Evolutionary conservation across 2,797 vertebrate genomes (phyloP).

Genomic region (Melanotaenia parkinsoni): DNA sequence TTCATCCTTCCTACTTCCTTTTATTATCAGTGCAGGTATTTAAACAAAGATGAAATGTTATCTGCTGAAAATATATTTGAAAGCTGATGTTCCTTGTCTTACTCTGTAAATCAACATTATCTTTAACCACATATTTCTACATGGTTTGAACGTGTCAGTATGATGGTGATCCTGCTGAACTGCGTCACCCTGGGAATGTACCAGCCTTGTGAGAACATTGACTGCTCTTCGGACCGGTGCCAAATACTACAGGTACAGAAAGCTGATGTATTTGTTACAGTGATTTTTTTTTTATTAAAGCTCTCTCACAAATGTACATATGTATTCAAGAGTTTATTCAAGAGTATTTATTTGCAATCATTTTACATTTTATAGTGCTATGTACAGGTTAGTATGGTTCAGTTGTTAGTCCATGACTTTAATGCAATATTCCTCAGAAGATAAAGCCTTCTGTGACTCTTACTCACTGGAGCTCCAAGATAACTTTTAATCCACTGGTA

Average conservation of each 20-base stretch:
- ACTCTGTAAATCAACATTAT: not conserved
- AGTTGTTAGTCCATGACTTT: too few relatives aligned
- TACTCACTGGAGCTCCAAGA: too few relatives aligned
- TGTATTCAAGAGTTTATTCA: too few relatives aligned
- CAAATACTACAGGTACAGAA: conserved; percentile 75
- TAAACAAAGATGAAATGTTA: not conserved
- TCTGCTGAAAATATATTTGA: not conserved
- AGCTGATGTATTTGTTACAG: too few relatives aligned
- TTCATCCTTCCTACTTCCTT: not conserved
- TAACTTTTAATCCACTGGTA: too few relatives aligned
- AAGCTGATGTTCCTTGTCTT: not conserved
- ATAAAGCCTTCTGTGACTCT: too few relatives aligned
- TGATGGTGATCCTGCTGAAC: conserved; percentile 97
- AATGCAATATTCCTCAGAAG: too few relatives aligned
- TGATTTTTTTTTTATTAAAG: too few relatives aligned
- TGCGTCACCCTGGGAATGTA: conserved; percentile 98
- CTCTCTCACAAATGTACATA: too few relatives aligned
- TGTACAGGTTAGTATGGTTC: too few relatives aligned
- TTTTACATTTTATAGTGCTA: too few relatives aligned
- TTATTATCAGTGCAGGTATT: not conserved
- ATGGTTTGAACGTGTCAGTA: conserved; percentile 86
- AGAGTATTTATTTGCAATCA: too few relatives aligned
- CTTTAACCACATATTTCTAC: conserved; percentile 60
- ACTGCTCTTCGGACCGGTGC: conserved; percentile 88
- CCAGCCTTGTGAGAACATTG: conserved; percentile 97